Base-by-base conservation (phyloP, 2,888 invertebrate genomes). In the Mechanitis messenoides region DNA sequence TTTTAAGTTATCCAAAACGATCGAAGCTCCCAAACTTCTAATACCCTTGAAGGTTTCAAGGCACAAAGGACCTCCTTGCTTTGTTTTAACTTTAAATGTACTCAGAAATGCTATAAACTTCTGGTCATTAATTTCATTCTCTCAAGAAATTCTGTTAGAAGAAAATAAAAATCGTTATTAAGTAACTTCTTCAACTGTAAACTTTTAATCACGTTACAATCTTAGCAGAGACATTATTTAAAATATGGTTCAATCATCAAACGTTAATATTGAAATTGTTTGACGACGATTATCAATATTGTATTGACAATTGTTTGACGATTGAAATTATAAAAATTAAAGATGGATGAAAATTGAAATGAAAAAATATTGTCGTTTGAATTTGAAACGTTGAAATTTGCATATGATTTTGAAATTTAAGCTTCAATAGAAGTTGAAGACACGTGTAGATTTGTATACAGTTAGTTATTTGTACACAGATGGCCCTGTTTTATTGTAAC, bases 11-110 rank as follows among this genome's bases (percentile, higher is more conserved):
- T 50, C 59, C 53, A 55, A 60, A 62, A 60, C 38, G 45, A 71
- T 59, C 53, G 47, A 46, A 61, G 75, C 76, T 77, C 81, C 80
- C 76, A 79, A 83, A 86, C 78, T 84, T 84, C 74, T 83, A 81
- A 85, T 80, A 75, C 78, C 71, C 74, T 74, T 72, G 71, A 72
- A 77, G 72, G 78, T 78, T 79, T 76, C 77, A 76, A 66, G 75
- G 73, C 72, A 77, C 77, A 75, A 74, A 72, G 67, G 73, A 69
- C 56, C 57, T 56, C 60, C 56, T 60, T 75, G 75, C 76, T 76
- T 80, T 80, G 78, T 80, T 81, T 75, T 77, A 79, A 76, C 69
- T 76, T 78, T 74, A 68, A 75, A 73, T 77, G 72, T 73, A 71
- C 62, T 65, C 64, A 62, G 59, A 65, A 20, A 58, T 58, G 61